Evolutionary conservation across 2,888 invertebrate species (phyloP), one percentile per base, ranked within the genome.

Genomic region (Pyrgus malvae): DNA sequence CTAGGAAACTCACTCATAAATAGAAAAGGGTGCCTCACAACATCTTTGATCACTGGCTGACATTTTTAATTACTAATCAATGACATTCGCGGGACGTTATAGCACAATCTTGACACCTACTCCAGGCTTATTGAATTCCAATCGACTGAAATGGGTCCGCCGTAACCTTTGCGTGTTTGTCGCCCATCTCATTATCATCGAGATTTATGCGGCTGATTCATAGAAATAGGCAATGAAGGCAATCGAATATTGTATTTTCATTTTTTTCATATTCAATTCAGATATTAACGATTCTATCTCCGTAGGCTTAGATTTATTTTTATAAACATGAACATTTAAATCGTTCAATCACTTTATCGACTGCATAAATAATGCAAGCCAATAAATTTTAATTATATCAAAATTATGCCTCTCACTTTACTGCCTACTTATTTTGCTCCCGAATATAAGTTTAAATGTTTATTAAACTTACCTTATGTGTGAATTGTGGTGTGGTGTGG

Each of bases 131-230:
- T n/a, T 44, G 17, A 11, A 19, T 44, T 44, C 29, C 11, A 31
- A 31, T 44, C 44, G 44, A 12, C 17, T 16, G 17, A 44, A 44
- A 25, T 25, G n/a, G 17, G 42, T 11, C 29, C 42, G 9, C 1
- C 1, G 8, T 25, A 27, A 41, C 42, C 42, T 44, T 29, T 27
- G 42, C 42, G 17, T 44, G 42, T 44, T 44, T 29, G 29, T 29
- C 27, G 2, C 27, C 42, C 17, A 44, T 44, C 42, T 44, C 5
- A 14, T 44, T 44, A 27, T 44, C 27, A 3, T 16, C 11, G 29
- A 17, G 29, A 44, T 44, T 44, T 29, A 29, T 29, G 38, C 6
- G 17, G 6, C 11, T 2, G n/a, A 38, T 6, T 38, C 6, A 16
- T 9, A 16, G 16, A 2, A 35, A 16, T 35, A 16, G 35, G 33